Conservation (phyloP, 2,797 vertebrate genomes). For the Mareca penelope region DNA sequence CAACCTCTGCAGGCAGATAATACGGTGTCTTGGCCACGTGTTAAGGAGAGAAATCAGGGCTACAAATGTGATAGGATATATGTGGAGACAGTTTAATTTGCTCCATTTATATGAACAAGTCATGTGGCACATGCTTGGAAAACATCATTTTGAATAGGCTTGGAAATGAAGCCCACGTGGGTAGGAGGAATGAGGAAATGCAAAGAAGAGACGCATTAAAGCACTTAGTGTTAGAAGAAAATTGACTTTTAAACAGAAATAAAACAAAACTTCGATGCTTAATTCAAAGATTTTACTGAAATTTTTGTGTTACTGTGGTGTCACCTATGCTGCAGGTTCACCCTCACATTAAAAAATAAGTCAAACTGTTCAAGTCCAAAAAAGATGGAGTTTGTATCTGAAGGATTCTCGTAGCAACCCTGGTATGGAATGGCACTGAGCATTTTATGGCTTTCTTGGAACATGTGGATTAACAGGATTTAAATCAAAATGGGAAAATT, state of each 20-base stretch:
- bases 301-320: neutral
- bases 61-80: constrained; percentile 83
- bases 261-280: neutral
- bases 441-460: neutral
- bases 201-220: neutral
- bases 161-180: constrained; percentile 70
- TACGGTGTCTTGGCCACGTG: constrained; percentile 81
- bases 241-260: neutral
- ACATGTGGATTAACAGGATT: neutral
- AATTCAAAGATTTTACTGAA: neutral
- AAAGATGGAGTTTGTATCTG: neutral
- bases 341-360: too few relatives aligned
- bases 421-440: neutral
- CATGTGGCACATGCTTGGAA: constrained; percentile 81
- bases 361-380: rapidly evolving
- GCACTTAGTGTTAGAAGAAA: neutral
- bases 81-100: constrained; percentile 86
- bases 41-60: constrained; percentile 80
- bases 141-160: constrained; percentile 74
- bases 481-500: neutral
- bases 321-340: neutral
- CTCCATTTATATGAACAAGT: constrained; percentile 84
- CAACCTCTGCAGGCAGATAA: constrained; percentile 89
- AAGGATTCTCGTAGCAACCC: neutral
- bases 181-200: constrained; percentile 31